Evolutionary conservation across 1,140 invertebrate genomes (phyloP).

Genomic region (Macrosteles quadrilineatus): DNA sequence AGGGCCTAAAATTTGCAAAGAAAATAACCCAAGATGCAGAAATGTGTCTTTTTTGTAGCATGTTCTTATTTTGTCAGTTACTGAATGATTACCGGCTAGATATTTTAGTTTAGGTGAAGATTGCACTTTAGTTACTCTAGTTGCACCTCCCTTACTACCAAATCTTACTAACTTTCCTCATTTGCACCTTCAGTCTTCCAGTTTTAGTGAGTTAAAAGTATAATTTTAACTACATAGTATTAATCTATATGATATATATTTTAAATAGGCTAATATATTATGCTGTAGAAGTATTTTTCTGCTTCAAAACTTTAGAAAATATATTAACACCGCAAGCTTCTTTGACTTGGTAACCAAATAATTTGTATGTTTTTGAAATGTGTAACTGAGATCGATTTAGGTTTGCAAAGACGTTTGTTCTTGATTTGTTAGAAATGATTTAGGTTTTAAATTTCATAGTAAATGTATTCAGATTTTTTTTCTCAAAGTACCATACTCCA

Average conservation of each 20-base stretch:
- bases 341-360: background rate
- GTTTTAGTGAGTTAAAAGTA: background rate
- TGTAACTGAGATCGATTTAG: background rate
- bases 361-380: background rate
- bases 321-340: conserved; percentile 11
- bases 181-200: background rate
- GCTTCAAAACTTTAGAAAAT: conserved; percentile 8
- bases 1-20: no score
- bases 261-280: background rate
- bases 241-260: background rate
- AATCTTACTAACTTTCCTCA: background rate
- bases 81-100: no score
- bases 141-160: background rate
- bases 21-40: no score
- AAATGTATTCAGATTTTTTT: no score
- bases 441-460: background rate
- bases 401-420: background rate
- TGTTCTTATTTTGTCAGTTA: no score
- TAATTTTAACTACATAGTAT: background rate
- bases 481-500: background rate
- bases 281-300: background rate
- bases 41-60: no score
- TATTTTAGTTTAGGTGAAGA: background rate
- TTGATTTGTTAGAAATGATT: background rate
- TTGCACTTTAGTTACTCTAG: background rate